phyloP scores from a whole-genome alignment of 1,140 invertebrate species.

The Caenorhabditis briggsae region DNA sequence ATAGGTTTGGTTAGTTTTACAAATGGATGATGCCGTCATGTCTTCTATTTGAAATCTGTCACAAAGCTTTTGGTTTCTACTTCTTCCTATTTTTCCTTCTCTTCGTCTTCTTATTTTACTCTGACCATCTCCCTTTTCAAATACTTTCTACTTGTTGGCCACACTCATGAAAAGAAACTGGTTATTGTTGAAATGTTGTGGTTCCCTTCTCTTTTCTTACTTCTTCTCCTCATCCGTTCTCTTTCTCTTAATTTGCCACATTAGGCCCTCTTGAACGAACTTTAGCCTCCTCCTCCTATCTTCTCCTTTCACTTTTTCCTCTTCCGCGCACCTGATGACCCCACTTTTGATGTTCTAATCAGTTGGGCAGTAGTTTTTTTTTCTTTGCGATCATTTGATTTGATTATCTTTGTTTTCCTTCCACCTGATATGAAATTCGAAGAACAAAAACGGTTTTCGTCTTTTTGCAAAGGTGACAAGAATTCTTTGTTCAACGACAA shows the following conservation, averaged over 20 bases:
- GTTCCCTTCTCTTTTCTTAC: background rate
- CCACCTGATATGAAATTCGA: background rate
- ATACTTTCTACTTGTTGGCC: constrained; percentile 12
- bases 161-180: constrained; percentile 1
- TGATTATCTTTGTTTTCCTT: background rate
- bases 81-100: too few relatives aligned
- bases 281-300: background rate
- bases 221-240: background rate
- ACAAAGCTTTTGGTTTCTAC: background rate
- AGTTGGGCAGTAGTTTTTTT: background rate
- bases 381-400: background rate
- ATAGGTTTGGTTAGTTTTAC: background rate
- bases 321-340: background rate
- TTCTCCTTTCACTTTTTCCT: background rate
- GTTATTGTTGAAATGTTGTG: constrained; percentile 4
- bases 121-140: background rate
- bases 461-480: background rate
- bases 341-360: background rate
- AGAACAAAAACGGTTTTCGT: background rate
- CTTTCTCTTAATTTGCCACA: constrained; percentile 32
- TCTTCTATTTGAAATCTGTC: background rate
- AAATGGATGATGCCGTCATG: background rate
- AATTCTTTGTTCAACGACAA: background rate
- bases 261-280: constrained; percentile 10
- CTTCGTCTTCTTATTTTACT: background rate